Evolutionary conservation across 2,797 vertebrate genomes (phyloP), one percentile per base, ranked within the genome.

Genomic region (Rhinophrynus dorsalis): DNA sequence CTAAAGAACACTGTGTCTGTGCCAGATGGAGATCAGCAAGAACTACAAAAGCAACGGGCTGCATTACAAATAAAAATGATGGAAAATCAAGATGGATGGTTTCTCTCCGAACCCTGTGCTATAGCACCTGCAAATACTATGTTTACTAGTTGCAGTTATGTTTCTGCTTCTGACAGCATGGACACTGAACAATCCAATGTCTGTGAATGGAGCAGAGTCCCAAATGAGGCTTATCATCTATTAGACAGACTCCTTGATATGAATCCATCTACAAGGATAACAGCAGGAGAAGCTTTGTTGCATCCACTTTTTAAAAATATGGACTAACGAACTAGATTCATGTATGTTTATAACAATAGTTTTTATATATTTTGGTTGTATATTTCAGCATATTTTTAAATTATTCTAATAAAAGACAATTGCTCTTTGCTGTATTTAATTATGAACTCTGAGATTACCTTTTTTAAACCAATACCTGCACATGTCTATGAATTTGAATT

Each of bases 221-320:
- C 97, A 0, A 87, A 96, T 62, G 90, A 93, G 65, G 92, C 93
- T 6, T 99, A 97, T 12, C 84, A 96, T 74, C 90, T 99, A 20
- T 90, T 99, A 67, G 96, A 98, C 83, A 91, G 82, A 79, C 89
- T 99, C 47, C 81, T 99, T 57, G 97, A 98, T 81, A 84, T 99
- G 77, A 97, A 98, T 81, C 97, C 97, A 11, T 88, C 82, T 50
- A 94, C 91, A 52, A 93, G 97, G 83, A 93, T 96, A 84, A 96
- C 93, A 51, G 96, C 96, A 3, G 85, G 85, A 57, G 78, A 84
- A 65, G 96, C 95, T 7, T 83, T 99, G 60, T 73, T 81, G 70
- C 96, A 99, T 75, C 90, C 92, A 0, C 87, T 97, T 75, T 98
- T 99, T 83, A 89, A 81, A 77, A 90, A 82, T 59, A 66, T 90